phyloP scores from a whole-genome alignment of 2,888 invertebrate genomes.

The Chrysotoxum bicinctum region DNA sequence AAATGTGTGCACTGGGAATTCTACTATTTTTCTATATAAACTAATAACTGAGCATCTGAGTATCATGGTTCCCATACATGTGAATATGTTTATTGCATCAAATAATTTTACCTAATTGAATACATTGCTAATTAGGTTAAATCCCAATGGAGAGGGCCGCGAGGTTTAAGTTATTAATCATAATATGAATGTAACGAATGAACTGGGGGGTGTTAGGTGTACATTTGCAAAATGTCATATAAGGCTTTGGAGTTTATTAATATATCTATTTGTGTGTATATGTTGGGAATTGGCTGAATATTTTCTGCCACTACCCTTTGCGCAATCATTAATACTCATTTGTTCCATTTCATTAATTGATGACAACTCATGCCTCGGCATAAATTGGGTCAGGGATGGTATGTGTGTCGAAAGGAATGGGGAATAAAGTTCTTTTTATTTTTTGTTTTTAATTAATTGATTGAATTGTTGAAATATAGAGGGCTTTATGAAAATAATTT shows the following conservation, averaged over 20 bases:
- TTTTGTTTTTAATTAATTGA: background rate
- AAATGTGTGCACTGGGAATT: constrained; percentile 55
- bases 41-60: no score
- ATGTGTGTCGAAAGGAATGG: background rate
- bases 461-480: background rate
- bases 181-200: constrained; percentile 31
- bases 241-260: background rate
- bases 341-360: constrained; percentile 58
- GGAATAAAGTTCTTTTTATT: background rate
- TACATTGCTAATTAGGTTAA: constrained; percentile 59
- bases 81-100: constrained; percentile 25
- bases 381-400: constrained; percentile 13
- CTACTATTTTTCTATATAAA: background rate
- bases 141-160: constrained; percentile 41
- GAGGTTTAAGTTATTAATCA: constrained; percentile 52
- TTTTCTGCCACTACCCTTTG: background rate
- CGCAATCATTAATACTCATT: constrained; percentile 57
- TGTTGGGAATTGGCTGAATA: background rate
- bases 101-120: constrained; percentile 66
- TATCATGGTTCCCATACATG: background rate
- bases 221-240: constrained; percentile 8
- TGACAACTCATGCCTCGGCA: constrained; percentile 28
- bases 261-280: background rate
- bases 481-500: background rate
- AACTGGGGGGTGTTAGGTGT: background rate